Evolutionary conservation across 2,888 invertebrate genomes (phyloP).

Genomic region (Hyposoter didymator): DNA sequence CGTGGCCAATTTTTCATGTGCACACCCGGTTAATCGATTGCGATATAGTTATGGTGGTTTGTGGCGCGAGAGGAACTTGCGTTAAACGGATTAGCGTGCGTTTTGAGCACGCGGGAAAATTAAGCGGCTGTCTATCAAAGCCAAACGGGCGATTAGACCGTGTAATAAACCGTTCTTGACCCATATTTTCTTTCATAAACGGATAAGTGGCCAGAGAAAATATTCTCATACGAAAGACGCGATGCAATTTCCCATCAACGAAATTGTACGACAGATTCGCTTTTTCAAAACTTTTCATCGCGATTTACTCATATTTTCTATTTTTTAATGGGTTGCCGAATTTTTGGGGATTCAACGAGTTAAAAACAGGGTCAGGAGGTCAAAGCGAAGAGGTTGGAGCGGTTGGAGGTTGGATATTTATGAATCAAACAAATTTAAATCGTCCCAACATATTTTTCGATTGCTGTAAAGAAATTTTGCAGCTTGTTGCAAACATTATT

Average conservation of each 20-base stretch:
- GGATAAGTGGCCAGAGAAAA: constrained; percentile 63
- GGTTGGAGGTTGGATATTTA: background rate
- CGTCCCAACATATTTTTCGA: background rate
- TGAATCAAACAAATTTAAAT: background rate
- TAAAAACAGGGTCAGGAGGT: background rate
- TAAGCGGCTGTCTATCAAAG: constrained; percentile 67
- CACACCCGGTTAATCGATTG: constrained; percentile 28
- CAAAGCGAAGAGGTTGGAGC: background rate
- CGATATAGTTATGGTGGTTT: constrained; percentile 18
- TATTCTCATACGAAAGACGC: constrained; percentile 49
- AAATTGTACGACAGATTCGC: constrained; percentile 11
- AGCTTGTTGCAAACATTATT: background rate
- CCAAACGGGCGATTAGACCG: constrained; percentile 67
- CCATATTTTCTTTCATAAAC: constrained; percentile 77
- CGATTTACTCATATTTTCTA: constrained; percentile 1
- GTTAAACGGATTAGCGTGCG: constrained; percentile 58
- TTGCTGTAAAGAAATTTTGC: background rate
- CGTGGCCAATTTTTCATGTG: constrained; percentile 39
- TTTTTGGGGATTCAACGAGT: background rate
- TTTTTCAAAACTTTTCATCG: background rate
- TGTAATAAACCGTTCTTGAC: constrained; percentile 77
- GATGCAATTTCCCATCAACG: constrained; percentile 11
- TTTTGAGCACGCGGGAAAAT: constrained; percentile 61
- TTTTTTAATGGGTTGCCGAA: background rate
- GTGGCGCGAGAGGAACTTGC: constrained; percentile 46